Evolutionary conservation across 2,797 vertebrate species (phyloP).

Genomic region (Enteromius anoplus): DNA sequence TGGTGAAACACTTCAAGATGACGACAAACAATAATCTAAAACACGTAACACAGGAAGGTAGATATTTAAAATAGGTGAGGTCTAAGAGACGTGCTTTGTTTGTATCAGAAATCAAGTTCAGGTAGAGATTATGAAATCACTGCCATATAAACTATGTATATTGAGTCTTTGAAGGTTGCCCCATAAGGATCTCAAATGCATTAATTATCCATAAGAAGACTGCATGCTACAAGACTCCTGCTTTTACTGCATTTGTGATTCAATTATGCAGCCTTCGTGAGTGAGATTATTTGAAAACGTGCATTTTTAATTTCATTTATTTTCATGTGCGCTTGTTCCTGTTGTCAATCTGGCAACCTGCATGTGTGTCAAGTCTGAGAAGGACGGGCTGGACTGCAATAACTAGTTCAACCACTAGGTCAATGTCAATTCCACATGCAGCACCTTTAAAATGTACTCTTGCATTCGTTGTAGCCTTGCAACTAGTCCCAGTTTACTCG

Average conservation of each 20-base stretch:
- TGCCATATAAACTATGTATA: neutral
- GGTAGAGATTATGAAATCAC: neutral
- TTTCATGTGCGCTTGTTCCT: too few species aligned
- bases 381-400: too few species aligned
- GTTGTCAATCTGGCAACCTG: too few species aligned
- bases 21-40: neutral
- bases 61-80: neutral
- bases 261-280: too few species aligned
- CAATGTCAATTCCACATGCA: too few species aligned
- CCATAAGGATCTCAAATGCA: neutral
- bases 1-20: conserved; percentile 5
- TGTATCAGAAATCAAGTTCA: neutral
- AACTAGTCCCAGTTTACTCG: neutral
- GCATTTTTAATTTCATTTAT: too few species aligned
- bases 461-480: neutral
- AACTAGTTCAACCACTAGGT: too few species aligned
- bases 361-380: too few species aligned
- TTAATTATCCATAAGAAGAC: neutral
- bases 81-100: neutral
- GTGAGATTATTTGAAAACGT: too few species aligned
- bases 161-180: neutral
- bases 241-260: too few species aligned
- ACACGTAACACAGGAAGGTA: neutral
- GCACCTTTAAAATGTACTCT: too few species aligned
- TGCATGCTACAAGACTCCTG: neutral